These are phyloP conservation scores for Cephonodes hylas DNA, from an alignment of 2,888 invertebrate genomes.

Conservation along the genomic window DNA sequence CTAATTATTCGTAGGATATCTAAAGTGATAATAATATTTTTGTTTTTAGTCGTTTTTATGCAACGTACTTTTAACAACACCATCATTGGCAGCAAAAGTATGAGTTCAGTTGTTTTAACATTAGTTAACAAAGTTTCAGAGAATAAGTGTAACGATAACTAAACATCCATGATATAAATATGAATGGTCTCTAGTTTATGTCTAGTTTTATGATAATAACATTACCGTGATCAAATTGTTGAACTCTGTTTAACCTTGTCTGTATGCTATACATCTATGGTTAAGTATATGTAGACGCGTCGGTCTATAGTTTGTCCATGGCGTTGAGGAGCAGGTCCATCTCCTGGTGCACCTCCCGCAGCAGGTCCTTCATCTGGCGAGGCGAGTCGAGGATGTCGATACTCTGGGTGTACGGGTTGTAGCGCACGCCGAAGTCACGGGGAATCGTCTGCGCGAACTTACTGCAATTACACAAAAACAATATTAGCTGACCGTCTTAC, in stretches of 20 bases:
- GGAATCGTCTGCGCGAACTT: slow-evolving; percentile 96
- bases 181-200: too few relatives aligned
- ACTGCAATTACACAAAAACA: slow-evolving; percentile 75
- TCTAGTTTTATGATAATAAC: too few relatives aligned
- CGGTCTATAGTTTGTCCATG: slow-evolving; percentile 78
- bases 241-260: background rate
- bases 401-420: slow-evolving; percentile 97
- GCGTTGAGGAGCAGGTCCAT: slow-evolving; percentile 89
- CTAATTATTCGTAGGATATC: background rate
- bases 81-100: too few relatives aligned
- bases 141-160: too few relatives aligned
- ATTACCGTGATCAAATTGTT: too few relatives aligned
- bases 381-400: slow-evolving; percentile 97
- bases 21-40: too few relatives aligned
- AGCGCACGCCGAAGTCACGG: slow-evolving; percentile 94
- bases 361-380: slow-evolving; percentile 91
- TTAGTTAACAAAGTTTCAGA: too few relatives aligned
- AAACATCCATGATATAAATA: too few relatives aligned
- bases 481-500: background rate
- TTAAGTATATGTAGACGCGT: background rate
- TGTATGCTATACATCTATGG: background rate
- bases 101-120: too few relatives aligned
- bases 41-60: too few relatives aligned
- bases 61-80: too few relatives aligned
- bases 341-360: slow-evolving; percentile 89